A percentile compares a stretch with the other conserved stretches of the same genome.
These are phyloP conservation scores for Hesperia comma DNA, from an alignment of 2,888 invertebrate species.

Conservation along the genomic window DNA sequence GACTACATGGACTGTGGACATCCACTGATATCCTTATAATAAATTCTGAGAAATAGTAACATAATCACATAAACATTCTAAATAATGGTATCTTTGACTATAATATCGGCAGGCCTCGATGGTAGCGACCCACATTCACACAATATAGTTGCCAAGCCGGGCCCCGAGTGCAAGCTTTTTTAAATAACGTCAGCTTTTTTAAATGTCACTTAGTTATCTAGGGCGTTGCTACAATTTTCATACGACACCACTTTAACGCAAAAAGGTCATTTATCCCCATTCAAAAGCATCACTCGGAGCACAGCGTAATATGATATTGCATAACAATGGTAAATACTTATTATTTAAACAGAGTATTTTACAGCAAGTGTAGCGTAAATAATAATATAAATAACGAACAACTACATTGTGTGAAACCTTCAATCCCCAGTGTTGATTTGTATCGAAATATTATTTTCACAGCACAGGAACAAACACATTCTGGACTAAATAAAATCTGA, in stretches of 20 bases:
- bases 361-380: slow-evolving; percentile 24
- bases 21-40: slow-evolving; percentile 28
- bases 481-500: slow-evolving; percentile 84
- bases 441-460: slow-evolving; percentile 73
- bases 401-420: slow-evolving; percentile 61
- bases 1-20: slow-evolving; percentile 33
- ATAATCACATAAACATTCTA: slow-evolving; percentile 38
- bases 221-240: no score
- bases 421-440: slow-evolving; percentile 78
- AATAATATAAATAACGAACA: slow-evolving; percentile 40
- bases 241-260: no score
- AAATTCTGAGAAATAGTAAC: slow-evolving; percentile 36
- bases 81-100: slow-evolving; percentile 36
- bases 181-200: background rate
- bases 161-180: background rate
- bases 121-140: slow-evolving; percentile 47
- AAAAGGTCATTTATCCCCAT: no score
- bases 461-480: slow-evolving; percentile 83
- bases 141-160: slow-evolving; percentile 40
- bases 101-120: slow-evolving; percentile 46
- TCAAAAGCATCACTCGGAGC: background rate
- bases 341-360: slow-evolving; percentile 28
- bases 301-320: slow-evolving; percentile 12
- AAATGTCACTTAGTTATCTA: background rate
- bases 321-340: slow-evolving; percentile 30